Percentiles rank a stretch among this genome's conserved stretches.
These are phyloP conservation scores for Cosmopolites sordidus DNA, from an alignment of 2,888 invertebrate genomes.

Conservation along the genomic window DNA sequence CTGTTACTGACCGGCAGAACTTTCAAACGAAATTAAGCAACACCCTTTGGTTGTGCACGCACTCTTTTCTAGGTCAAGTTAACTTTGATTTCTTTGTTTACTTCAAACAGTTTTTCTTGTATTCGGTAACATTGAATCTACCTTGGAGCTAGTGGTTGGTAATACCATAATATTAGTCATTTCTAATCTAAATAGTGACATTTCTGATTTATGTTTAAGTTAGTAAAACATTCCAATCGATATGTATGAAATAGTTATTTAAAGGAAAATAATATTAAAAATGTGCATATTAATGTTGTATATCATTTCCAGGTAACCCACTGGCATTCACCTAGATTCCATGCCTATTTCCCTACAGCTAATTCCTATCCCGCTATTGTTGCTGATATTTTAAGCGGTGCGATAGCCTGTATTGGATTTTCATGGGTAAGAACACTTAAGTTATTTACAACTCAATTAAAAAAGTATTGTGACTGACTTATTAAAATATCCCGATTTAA, in stretches of 20 bases:
- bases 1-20: neutral
- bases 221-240: no score
- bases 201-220: no score
- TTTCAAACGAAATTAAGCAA: neutral
- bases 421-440: conserved; percentile 72
- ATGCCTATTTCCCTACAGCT: conserved; percentile 92
- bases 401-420: conserved; percentile 94
- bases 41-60: neutral
- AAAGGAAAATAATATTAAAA: no score
- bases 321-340: conserved; percentile 94
- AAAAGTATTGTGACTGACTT: no score
- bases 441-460: no score
- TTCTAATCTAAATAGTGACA: no score
- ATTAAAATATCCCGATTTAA: no score
- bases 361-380: conserved; percentile 92
- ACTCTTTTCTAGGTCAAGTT: neutral
- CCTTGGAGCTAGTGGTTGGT: no score
- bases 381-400: conserved; percentile 91
- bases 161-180: no score
- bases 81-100: neutral
- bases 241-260: no score
- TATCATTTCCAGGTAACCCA: conserved; percentile 65
- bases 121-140: neutral
- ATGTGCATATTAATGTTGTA: neutral
- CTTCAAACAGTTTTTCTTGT: no score